Evolutionary conservation across 2,797 vertebrate genomes (phyloP), one percentile per base, ranked within the genome.

Genomic region (Lates japonicus): DNA sequence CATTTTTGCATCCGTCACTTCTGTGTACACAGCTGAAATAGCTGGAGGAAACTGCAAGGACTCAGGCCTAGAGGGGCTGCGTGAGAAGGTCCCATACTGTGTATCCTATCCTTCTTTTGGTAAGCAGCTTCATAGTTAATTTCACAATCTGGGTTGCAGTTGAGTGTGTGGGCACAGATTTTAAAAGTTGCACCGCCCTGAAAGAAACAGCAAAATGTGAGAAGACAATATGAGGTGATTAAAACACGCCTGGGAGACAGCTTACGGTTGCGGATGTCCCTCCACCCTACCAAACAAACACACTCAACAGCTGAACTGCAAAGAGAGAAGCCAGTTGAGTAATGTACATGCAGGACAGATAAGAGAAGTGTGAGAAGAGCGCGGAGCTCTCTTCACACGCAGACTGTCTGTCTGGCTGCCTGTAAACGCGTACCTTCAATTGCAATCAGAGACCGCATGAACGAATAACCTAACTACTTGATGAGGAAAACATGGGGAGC

Each of bases 81-180:
- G 61, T 19, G 61, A 58, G 37, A 19, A 79, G 48, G 82, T 61
- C 22, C 33, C 54, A 54, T 16, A 9, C 57, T 65, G 33, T 74
- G n/a, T 9, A n/a, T n/a, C 19, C n/a, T 64, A 39, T 80, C 33
- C 20, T 46, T 74, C 61, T 63, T 59, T n/a, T n/a, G n/a, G n/a
- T n/a, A n/a, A n/a, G n/a, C n/a, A n/a, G n/a, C n/a, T n/a, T n/a
- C n/a, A n/a, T n/a, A n/a, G n/a, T n/a, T n/a, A n/a, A n/a, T n/a
- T n/a, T n/a, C n/a, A n/a, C n/a, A n/a, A n/a, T n/a, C n/a, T n/a
- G n/a, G n/a, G n/a, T n/a, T n/a, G n/a, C n/a, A n/a, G n/a, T n/a
- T n/a, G 20, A 85, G 95, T 95, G 86, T 95, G 86, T 54, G 63
- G 54, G 73, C 92, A 77, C 90, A 96, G 92, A 94, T 94, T 91